Evolutionary conservation across 1,140 invertebrate species (phyloP), one percentile per base, ranked within the genome.

Genomic region (Lanistes nyassanus): DNA sequence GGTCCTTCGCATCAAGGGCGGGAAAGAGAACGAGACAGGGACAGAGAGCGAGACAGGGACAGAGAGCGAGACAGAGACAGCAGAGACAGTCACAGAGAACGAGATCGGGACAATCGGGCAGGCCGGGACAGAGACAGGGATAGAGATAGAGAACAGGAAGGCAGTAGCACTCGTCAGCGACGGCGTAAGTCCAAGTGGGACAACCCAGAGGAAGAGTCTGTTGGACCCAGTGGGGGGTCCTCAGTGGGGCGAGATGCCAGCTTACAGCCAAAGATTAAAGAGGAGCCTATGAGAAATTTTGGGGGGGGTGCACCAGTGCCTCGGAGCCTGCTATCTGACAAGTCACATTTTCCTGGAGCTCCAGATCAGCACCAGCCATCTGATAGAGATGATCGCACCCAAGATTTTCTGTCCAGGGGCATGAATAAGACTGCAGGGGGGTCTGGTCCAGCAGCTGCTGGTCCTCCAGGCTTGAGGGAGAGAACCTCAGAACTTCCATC

Each of bases 31-130:
- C 23, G 69, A 23, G 69, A 72, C 31, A 37, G 69, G 39, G 55
- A 60, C 51, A 72, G 69, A 21, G 75, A 76, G 34, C 39, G 68
- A 53, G 60, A 76, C 37, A 31, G 71, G 21, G 66, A 74, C n/a
- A 26, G 73, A 47, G 72, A 74, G n/a, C n/a, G 72, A 16, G 77
- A 78, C 36, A 64, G 77, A 11, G 77, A 75, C 26, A 56, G 75
- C 58, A 26, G 67, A 29, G 77, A 79, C 42, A 55, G 74, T 29
- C 39, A 75, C 51, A 64, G 74, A 21, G 77, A 78, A 26, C 55
- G 71, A n/a, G 68, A 71, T 34, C n/a, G 69, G 29, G 51, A 58
- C 26, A 34, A 53, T 21, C 36, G 62, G 26, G 23, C 34, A 53
- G 66, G 29, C 36, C 34, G 47, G 42, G 66, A 69, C 16, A 60